Evolutionary conservation across 2,113 vertebrate species (phyloP).

Genomic region (Origma solitaria): DNA sequence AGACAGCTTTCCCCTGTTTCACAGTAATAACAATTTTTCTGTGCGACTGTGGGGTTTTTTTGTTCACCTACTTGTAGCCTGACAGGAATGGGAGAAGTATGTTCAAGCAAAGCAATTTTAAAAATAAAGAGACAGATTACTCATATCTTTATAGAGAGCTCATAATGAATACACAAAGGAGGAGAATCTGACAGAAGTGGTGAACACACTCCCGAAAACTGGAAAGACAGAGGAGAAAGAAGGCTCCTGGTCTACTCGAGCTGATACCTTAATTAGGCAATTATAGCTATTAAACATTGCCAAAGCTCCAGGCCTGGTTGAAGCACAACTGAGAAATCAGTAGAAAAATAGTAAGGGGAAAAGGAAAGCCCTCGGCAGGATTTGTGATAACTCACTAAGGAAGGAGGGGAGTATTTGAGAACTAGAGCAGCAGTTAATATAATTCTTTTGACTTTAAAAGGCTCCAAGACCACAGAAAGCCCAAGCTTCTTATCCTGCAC

Average conservation of each 20-base stretch:
- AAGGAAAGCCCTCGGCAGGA: neutral
- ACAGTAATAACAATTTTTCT: neutral
- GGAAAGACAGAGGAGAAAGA: neutral
- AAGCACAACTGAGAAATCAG: conserved; percentile 30
- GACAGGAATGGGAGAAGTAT: neutral
- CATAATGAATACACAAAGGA: neutral
- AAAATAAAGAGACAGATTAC: neutral
- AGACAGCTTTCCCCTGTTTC: neutral
- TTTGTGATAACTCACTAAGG: neutral
- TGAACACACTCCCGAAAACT: neutral
- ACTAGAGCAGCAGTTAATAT: neutral
- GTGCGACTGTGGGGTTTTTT: neutral
- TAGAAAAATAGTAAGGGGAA: neutral
- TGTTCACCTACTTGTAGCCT: neutral
- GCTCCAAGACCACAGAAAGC: neutral
- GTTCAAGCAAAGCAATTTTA: neutral
- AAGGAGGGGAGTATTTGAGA: neutral
- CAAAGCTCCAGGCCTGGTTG: conserved; percentile 30
- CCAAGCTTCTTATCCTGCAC: neutral
- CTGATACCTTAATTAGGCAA: conserved; percentile 55
- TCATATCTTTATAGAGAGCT: neutral
- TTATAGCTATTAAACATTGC: conserved; percentile 35
- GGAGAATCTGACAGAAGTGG: neutral
- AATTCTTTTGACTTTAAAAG: neutral
- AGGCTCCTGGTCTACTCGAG: neutral